phyloP scores from a whole-genome alignment of 1,140 invertebrate species.

The Diorhabda sublineata region DNA sequence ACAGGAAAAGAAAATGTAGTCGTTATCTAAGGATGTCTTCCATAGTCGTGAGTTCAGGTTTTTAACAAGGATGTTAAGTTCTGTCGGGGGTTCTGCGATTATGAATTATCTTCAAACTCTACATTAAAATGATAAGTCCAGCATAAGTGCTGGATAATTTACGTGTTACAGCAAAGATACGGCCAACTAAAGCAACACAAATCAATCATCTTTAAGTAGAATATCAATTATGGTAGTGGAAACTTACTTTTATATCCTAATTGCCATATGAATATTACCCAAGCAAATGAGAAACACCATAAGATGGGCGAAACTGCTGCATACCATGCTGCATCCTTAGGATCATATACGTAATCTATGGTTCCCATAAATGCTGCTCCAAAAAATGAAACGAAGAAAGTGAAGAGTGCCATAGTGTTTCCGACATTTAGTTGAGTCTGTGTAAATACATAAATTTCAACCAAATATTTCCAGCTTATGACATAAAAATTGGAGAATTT shows the following conservation, averaged over 20 bases:
- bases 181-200: too few species aligned
- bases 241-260: slow-evolving; percentile 30
- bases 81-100: too few species aligned
- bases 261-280: slow-evolving; percentile 47
- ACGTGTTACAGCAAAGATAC: too few species aligned
- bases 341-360: slow-evolving; percentile 62
- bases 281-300: slow-evolving; percentile 64
- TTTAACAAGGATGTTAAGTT: too few species aligned
- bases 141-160: too few species aligned
- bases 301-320: slow-evolving; percentile 68
- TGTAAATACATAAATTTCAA: slow-evolving; percentile 29
- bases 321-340: slow-evolving; percentile 62
- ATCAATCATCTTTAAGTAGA: too few species aligned
- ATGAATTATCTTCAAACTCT: too few species aligned
- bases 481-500: neutral
- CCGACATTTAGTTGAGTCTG: slow-evolving; percentile 55
- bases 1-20: too few species aligned
- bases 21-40: too few species aligned
- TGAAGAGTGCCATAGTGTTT: slow-evolving; percentile 36
- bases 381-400: slow-evolving; percentile 54
- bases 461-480: neutral
- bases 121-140: too few species aligned
- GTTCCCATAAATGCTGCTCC: slow-evolving; percentile 63
- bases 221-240: slow-evolving; percentile 44
- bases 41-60: too few species aligned